phyloP scores from a whole-genome alignment of 2,113 vertebrate genomes.

The Daubentonia madagascariensis region DNA sequence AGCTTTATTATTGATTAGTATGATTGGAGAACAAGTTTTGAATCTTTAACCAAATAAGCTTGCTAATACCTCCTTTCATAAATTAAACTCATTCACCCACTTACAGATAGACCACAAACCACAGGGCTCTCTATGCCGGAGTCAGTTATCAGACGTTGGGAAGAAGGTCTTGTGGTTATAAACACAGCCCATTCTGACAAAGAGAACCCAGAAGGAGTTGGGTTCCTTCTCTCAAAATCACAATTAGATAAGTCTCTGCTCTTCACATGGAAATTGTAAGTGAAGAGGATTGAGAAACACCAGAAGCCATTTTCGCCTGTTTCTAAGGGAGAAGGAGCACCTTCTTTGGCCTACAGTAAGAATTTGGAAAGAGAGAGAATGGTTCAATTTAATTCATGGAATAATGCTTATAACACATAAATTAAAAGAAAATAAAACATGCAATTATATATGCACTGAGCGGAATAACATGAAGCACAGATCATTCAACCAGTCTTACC shows the following conservation, averaged over 20 bases:
- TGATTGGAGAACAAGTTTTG: neutral
- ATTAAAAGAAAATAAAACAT: neutral
- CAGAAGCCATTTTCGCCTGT: neutral
- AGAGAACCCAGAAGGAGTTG: neutral
- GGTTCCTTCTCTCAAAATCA: neutral
- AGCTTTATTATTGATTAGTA: neutral
- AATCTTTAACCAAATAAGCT: neutral
- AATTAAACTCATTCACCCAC: neutral
- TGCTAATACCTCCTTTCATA: neutral
- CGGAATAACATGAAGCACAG: neutral
- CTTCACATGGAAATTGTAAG: neutral
- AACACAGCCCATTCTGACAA: neutral
- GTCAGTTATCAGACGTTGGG: neutral
- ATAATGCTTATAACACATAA: neutral
- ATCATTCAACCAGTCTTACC: no score
- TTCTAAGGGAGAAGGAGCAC: neutral
- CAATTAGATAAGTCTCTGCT: neutral
- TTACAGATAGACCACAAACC: neutral
- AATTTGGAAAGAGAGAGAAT: neutral
- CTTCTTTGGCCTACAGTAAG: neutral
- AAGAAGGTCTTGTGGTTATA: neutral
- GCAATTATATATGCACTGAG: neutral
- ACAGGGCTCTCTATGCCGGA: neutral
- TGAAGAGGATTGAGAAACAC: neutral
- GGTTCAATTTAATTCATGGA: neutral